A percentile compares a stretch with the other conserved stretches of the same genome.
phyloP scores from a whole-genome alignment of 2,888 invertebrate genomes.

The Conops quadrifasciatus region DNA sequence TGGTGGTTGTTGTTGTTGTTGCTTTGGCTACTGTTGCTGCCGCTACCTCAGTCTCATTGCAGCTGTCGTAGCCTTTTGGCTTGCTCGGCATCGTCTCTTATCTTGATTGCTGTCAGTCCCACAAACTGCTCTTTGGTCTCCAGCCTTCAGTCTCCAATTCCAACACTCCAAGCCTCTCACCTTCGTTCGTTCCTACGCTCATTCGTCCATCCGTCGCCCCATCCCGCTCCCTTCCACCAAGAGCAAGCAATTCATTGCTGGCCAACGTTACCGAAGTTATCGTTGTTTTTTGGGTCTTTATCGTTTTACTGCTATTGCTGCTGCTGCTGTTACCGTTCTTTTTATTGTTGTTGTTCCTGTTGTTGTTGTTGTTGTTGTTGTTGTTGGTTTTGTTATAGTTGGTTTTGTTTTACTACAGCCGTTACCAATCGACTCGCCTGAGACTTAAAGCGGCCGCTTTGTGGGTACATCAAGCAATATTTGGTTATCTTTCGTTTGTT shows the following conservation, averaged over 20 bases:
- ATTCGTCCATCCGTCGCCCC: background rate
- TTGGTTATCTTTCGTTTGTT: conserved; percentile 28
- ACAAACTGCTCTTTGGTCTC: background rate
- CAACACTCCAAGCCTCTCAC: no score
- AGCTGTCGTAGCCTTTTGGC: no score
- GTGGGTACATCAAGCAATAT: conserved; percentile 10
- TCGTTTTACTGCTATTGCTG: background rate
- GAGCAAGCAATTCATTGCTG: no score
- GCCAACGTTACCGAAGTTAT: no score
- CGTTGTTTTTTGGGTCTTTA: background rate
- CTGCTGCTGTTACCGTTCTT: conserved; percentile 23
- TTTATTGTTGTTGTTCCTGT: background rate
- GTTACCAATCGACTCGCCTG: conserved; percentile 12
- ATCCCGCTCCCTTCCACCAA: no score
- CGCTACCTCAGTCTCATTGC: conserved; percentile 3
- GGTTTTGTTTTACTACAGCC: conserved; percentile 12
- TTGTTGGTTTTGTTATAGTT: background rate
- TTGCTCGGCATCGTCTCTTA: no score
- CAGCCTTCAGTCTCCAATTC: background rate
- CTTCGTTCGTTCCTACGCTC: no score
- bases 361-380: background rate
- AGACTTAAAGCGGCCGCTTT: conserved; percentile 13
- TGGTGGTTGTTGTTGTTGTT: conserved; percentile 26
- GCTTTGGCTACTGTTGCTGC: background rate
- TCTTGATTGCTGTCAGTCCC: no score